Evolutionary conservation across 1,140 invertebrate species (phyloP).

Genomic region (Zaprionus davidi): DNA sequence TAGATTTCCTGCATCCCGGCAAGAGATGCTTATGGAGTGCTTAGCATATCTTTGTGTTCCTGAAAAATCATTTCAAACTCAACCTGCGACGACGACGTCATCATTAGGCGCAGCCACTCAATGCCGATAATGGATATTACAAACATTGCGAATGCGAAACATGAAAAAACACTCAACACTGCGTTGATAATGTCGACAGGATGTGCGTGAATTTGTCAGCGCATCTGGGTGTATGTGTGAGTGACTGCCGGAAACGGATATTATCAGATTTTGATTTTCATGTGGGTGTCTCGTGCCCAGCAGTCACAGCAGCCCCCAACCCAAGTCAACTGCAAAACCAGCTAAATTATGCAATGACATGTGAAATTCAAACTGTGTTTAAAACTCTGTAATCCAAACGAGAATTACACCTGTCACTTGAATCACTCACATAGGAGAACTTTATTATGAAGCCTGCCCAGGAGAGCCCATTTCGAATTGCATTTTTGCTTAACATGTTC

Average conservation of each 20-base stretch:
- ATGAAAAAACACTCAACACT: conserved; percentile 71
- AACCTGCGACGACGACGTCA: conserved; percentile 16
- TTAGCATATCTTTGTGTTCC: conserved; percentile 33
- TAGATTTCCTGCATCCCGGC: background rate
- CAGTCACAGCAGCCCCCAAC: background rate
- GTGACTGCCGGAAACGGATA: conserved; percentile 40
- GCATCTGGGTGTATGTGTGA: background rate
- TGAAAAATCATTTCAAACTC: conserved; percentile 43
- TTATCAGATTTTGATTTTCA: conserved; percentile 43
- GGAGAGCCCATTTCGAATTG: background rate
- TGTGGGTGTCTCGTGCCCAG: background rate
- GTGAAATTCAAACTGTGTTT: conserved; percentile 28
- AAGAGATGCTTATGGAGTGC: conserved; percentile 11
- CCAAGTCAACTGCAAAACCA: no score
- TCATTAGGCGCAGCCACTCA: conserved; percentile 33
- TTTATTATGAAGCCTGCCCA: no score
- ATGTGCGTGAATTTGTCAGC: conserved; percentile 54
- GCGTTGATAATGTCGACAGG: conserved; percentile 45
- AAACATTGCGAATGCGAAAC: conserved; percentile 51
- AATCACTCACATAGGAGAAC: background rate
- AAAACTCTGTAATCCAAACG: conserved; percentile 15
- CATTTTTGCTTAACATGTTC: no score
- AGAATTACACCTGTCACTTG: background rate
- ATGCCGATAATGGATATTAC: conserved; percentile 50
- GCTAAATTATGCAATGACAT: conserved; percentile 39